Conservation (phyloP, 2,113 vertebrate genomes). For the Natator depressus region DNA sequence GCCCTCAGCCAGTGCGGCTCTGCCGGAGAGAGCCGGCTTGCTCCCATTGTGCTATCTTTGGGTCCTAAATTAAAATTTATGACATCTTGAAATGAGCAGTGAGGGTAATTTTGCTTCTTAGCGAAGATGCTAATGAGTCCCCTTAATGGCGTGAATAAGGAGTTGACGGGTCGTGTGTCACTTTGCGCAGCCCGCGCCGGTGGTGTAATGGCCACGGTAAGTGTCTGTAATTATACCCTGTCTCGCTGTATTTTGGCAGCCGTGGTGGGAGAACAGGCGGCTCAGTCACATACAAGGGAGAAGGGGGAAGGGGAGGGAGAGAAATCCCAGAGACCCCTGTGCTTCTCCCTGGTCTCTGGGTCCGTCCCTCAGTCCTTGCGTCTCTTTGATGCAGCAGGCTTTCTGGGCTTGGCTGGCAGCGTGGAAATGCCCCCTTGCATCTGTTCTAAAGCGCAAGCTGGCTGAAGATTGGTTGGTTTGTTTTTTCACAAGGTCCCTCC, state of each 20-base stretch:
- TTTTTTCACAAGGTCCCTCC: not conserved
- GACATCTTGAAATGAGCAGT: conserved; percentile 88
- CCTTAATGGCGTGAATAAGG: conserved; percentile 84
- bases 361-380: not conserved
- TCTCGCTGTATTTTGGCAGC: conserved; percentile 86
- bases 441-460: not conserved
- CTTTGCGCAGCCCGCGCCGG: conserved; percentile 70
- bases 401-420: not conserved
- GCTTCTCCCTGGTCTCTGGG: not conserved
- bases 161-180: conserved; percentile 87
- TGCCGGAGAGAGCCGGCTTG: conserved; percentile 64
- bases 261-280: conserved; percentile 79
- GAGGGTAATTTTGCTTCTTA: conserved; percentile 88
- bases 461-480: not conserved
- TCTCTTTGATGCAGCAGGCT: not conserved
- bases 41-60: conserved; percentile 86
- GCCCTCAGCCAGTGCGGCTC: conserved; percentile 36
- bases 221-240: conserved; percentile 86
- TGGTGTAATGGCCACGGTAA: conserved; percentile 84
- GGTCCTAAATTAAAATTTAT: conserved; percentile 89
- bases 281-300: conserved; percentile 64
- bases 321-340: not conserved
- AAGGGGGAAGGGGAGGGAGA: not conserved
- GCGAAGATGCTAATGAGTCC: conserved; percentile 87
- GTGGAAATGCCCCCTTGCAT: not conserved